Evolutionary conservation across 2,888 invertebrate genomes (phyloP).

Genomic region (Tupiocoris notatus): DNA sequence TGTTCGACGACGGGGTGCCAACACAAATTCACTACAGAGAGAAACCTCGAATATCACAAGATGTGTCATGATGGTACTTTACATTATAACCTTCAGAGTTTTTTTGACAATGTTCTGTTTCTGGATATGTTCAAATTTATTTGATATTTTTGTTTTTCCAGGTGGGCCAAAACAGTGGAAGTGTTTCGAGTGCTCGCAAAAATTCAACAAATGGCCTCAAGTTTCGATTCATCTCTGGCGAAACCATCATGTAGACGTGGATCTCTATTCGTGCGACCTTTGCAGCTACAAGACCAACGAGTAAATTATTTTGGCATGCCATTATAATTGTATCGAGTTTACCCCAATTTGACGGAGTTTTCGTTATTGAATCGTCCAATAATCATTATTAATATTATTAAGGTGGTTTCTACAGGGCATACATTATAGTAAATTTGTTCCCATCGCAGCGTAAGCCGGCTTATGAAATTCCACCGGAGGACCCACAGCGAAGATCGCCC

Average conservation of each 20-base stretch:
- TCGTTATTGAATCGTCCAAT: too few relatives aligned
- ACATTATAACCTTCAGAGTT: too few relatives aligned
- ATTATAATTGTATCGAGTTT: too few relatives aligned
- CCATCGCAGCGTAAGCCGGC: conserved; percentile 62
- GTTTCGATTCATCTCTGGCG: conserved; percentile 81
- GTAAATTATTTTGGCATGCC: conserved; percentile 1
- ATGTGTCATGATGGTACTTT: conserved; percentile 58
- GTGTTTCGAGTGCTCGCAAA: conserved; percentile 68
- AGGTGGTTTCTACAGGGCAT: too few relatives aligned
- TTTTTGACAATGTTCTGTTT: too few relatives aligned
- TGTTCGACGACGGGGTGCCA: conserved; percentile 62
- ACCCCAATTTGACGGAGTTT: too few relatives aligned
- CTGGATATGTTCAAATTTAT: too few relatives aligned
- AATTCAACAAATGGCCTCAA: conserved; percentile 62
- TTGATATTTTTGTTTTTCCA: not conserved
- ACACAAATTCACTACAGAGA: conserved; percentile 59
- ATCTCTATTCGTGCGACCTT: conserved; percentile 71
- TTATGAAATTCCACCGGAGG: conserved; percentile 72
- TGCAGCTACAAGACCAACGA: conserved; percentile 68
- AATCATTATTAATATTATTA: too few relatives aligned
- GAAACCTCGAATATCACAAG: conserved; percentile 65
- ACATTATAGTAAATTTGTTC: too few relatives aligned
- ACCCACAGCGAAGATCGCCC: conserved; percentile 68
- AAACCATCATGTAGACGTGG: conserved; percentile 73
- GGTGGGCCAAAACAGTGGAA: conserved; percentile 48